Evolutionary conservation across 2,797 vertebrate species (phyloP), one percentile per base, ranked within the genome.

Genomic region (Danio jaintianensis): DNA sequence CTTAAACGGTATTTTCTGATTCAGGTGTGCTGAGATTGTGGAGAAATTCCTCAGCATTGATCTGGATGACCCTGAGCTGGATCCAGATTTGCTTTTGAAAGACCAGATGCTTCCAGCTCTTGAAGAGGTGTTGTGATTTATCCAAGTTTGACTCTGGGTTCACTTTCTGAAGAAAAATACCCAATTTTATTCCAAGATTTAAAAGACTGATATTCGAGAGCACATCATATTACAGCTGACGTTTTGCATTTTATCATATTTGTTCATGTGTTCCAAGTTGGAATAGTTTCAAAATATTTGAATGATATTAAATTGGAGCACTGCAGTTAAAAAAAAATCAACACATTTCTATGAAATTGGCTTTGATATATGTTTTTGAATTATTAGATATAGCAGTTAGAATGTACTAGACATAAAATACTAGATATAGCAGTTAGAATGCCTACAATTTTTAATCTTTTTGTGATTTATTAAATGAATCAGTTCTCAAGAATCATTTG

Each of bases 41-140:
- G 94, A 95, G 66, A 95, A 89, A 75, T 99, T 99, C 88, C 91
- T 98, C 83, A 77, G 84, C 76, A 87, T 98, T 18, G 93, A 98
- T 85, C 92, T 98, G 77, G 95, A 97, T 1, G 93, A 98, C 87
- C 90, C 93, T 64, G 81, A 86, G 0, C 42, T 95, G 76, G 94
- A 98, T 80, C 87, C 97, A 85, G 91, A 95, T 77, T 63, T 82
- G 43, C 98, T 96, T 88, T 89, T 99, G 92, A 92, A 83, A 84
- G 91, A 95, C 69, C 94, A 96, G 48, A 89, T 98, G 71, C 89
- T 97, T 87, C 91, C 94, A 81, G 1, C 61, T 18, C 5, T 76
- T 18, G 81, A 75, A 12, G 79, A 82, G 38, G 42, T 47, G 40
- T 40, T 85, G 29, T 85, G 61, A 86, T 13, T 11, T 52, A 1